Evolutionary conservation across 2,797 vertebrate species (phyloP).

Genomic region (Oryzias dopingdopingensis): DNA sequence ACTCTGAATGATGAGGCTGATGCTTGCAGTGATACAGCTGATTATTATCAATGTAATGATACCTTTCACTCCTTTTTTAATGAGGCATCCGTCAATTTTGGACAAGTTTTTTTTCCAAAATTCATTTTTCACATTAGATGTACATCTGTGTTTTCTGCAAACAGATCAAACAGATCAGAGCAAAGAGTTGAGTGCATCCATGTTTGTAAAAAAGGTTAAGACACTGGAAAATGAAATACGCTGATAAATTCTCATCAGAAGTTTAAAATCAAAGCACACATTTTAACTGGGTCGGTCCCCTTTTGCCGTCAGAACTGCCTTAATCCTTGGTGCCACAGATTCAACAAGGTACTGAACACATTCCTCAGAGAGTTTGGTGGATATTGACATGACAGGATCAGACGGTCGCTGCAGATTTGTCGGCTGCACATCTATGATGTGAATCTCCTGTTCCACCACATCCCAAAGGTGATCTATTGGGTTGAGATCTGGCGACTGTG

Average conservation of each 20-base stretch:
- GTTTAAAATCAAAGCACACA: too few species aligned
- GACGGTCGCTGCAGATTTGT: constrained; percentile 40
- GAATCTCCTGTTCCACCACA: constrained; percentile 41
- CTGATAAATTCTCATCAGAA: too few species aligned
- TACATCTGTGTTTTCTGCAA: not conserved
- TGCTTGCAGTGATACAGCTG: not conserved
- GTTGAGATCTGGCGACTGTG: constrained; percentile 3
- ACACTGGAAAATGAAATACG: not conserved
- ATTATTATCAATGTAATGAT: not conserved
- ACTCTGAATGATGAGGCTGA: not conserved
- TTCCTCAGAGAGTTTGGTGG: constrained; percentile 1
- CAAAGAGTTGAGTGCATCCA: too few species aligned
- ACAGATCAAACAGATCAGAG: not conserved
- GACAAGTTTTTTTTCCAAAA: not conserved
- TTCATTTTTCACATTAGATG: not conserved
- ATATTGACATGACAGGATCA: constrained; percentile 49
- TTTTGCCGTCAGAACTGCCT: too few species aligned
- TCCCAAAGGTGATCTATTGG: not conserved
- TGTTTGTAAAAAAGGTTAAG: constrained; percentile 1
- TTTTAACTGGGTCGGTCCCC: too few species aligned
- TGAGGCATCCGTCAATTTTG: not conserved
- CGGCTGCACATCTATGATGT: constrained; percentile 48
- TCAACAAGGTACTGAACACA: constrained; percentile 6
- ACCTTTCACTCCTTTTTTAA: not conserved
- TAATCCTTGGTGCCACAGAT: not conserved